phyloP scores from a whole-genome alignment of 2,888 invertebrate genomes.

The Chrysomela aeneicollis region DNA sequence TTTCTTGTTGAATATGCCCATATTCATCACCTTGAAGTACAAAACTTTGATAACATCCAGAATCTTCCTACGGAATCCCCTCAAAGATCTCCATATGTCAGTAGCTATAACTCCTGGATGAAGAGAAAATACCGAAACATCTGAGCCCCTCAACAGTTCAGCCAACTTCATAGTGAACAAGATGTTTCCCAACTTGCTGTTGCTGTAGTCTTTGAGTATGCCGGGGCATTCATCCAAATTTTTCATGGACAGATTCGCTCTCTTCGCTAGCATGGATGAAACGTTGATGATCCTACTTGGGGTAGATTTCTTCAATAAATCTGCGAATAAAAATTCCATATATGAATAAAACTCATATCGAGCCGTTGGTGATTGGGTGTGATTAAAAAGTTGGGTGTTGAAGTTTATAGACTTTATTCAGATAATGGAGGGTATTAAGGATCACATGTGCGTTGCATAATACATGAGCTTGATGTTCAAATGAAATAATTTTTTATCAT shows the following conservation, averaged over 20 bases:
- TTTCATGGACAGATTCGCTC: conserved; percentile 37
- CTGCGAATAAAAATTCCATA: conserved; percentile 57
- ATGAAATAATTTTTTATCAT: too few species aligned
- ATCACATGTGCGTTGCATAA: too few species aligned
- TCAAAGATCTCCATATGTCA: conserved; percentile 34
- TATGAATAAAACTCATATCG: too few species aligned
- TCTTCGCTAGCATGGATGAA: conserved; percentile 43
- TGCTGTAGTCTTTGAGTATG: conserved; percentile 34
- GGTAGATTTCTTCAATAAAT: conserved; percentile 60
- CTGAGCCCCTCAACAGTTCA: conserved; percentile 39
- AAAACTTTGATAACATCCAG: conserved; percentile 20
- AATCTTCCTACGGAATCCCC: conserved; percentile 29
- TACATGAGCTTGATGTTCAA: too few species aligned
- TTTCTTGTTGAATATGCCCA: too few species aligned
- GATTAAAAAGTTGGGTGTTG: too few species aligned
- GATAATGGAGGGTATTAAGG: too few species aligned
- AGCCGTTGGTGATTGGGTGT: too few species aligned
- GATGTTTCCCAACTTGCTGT: conserved; percentile 50
- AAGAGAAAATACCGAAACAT: conserved; percentile 45
- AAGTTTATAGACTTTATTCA: too few species aligned
- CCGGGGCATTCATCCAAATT: conserved; percentile 38
- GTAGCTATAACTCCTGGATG: conserved; percentile 50
- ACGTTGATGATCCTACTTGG: conserved; percentile 51
- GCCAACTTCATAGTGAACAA: conserved; percentile 49
- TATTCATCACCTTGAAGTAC: conserved; percentile 37